A percentile compares a stretch with the other conserved stretches of the same genome.
phyloP scores from a whole-genome alignment of 2,888 invertebrate species.

The Cylloceria caligata region DNA sequence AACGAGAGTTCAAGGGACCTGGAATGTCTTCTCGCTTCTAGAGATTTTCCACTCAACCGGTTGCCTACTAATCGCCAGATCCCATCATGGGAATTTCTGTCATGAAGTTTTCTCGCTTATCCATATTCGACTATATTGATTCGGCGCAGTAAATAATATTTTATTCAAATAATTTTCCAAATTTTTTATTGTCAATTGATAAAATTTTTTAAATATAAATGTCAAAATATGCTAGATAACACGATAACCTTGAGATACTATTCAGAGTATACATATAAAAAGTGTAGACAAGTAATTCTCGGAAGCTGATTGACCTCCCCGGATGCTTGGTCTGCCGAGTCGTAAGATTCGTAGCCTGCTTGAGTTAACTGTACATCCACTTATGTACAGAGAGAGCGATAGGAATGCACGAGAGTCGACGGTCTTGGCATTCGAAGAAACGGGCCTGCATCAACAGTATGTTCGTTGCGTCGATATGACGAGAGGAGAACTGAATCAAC shows the following conservation, averaged over 20 bases:
- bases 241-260: neutral
- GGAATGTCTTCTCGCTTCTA: too few species aligned
- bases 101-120: too few species aligned
- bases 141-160: too few species aligned
- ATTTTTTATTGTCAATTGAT: too few species aligned
- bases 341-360: constrained; percentile 58
- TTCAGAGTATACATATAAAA: neutral
- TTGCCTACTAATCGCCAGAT: too few species aligned
- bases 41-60: too few species aligned
- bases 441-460: constrained; percentile 59
- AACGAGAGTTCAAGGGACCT: too few species aligned
- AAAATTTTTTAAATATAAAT: too few species aligned
- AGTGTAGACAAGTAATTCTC: constrained; percentile 73
- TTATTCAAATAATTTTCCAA: too few species aligned
- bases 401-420: constrained; percentile 51
- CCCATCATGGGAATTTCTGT: too few species aligned
- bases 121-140: too few species aligned
- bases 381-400: constrained; percentile 70
- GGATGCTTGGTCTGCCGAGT: constrained; percentile 63
- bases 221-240: constrained; percentile 14
- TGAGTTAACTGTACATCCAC: constrained; percentile 82
- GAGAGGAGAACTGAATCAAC: constrained; percentile 70
- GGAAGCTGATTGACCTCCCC: constrained; percentile 80
- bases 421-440: constrained; percentile 53
- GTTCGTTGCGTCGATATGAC: constrained; percentile 38